Percentiles rank a stretch among this genome's conserved stretches.
These are phyloP conservation scores for Gymnoscopelus microlampas DNA, from an alignment of 2,797 vertebrate genomes.

Conservation along the genomic window DNA sequence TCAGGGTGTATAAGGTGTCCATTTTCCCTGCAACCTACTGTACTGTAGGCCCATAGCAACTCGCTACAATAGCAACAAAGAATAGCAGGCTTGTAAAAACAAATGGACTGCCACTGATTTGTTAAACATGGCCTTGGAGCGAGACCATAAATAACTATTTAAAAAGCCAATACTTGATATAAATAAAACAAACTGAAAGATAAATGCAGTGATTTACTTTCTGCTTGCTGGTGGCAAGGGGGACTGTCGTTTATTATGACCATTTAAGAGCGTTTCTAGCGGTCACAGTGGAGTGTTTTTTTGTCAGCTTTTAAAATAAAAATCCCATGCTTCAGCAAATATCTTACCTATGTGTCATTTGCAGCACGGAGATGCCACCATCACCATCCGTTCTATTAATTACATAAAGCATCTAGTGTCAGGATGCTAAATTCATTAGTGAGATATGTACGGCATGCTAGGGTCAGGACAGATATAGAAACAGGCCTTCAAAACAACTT, in stretches of 20 bases:
- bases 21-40: slow-evolving; percentile 29
- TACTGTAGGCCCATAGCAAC: slow-evolving; percentile 13
- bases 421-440: slow-evolving; percentile 82
- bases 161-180: slow-evolving; percentile 28
- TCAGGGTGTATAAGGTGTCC: slow-evolving; percentile 28
- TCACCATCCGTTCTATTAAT: slow-evolving; percentile 73
- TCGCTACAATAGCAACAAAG: slow-evolving; percentile 24
- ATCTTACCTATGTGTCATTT: slow-evolving; percentile 76
- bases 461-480: slow-evolving; percentile 80
- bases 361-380: slow-evolving; percentile 69
- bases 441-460: slow-evolving; percentile 69
- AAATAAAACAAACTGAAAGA: slow-evolving; percentile 26
- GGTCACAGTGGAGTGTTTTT: slow-evolving; percentile 47
- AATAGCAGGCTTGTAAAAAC: slow-evolving; percentile 48
- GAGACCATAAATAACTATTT: slow-evolving; percentile 26
- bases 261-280: slow-evolving; percentile 49
- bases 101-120: slow-evolving; percentile 41
- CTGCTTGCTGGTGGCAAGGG: slow-evolving; percentile 8
- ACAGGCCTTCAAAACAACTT: slow-evolving; percentile 67
- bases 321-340: slow-evolving; percentile 70
- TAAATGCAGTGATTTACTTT: slow-evolving; percentile 5
- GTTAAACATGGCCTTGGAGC: slow-evolving; percentile 17
- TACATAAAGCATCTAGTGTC: slow-evolving; percentile 81
- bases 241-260: slow-evolving; percentile 28
- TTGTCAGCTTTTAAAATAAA: slow-evolving; percentile 51